phyloP scores from a whole-genome alignment of 2,113 vertebrate genomes.

The Castor canadensis region DNA sequence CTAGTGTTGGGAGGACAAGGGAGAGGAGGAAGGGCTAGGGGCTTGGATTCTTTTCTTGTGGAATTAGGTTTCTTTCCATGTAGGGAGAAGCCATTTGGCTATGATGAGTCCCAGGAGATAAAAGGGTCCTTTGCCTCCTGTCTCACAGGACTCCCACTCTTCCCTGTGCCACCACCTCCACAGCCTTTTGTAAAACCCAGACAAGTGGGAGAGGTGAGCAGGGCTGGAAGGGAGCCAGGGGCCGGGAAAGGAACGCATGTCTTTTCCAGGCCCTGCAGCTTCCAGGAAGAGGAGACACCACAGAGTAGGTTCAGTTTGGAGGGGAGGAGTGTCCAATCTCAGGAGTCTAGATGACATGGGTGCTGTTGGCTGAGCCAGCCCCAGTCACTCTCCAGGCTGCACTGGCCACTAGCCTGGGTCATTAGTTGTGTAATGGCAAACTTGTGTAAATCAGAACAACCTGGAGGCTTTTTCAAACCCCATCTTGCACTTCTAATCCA shows the following conservation, averaged over 20 bases:
- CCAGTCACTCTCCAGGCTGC: background rate
- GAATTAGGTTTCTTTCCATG: conserved; percentile 33
- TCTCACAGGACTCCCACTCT: background rate
- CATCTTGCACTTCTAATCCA: background rate
- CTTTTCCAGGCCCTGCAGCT: background rate
- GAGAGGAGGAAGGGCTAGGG: background rate
- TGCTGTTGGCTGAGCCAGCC: background rate
- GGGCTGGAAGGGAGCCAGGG: background rate
- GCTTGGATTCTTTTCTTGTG: background rate
- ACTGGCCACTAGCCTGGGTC: background rate
- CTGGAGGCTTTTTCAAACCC: background rate
- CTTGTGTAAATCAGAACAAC: background rate
- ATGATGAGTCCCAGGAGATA: background rate
- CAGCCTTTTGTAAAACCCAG: background rate
- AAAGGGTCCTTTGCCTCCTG: background rate
- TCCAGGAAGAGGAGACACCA: background rate
- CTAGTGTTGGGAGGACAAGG: background rate
- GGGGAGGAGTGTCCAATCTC: background rate
- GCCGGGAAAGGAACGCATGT: background rate
- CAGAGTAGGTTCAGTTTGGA: background rate
- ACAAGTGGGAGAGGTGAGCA: background rate
- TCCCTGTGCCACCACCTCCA: background rate
- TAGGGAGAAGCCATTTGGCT: background rate
- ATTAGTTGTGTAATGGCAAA: background rate
- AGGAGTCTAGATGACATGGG: background rate